phyloP scores from a whole-genome alignment of 1,140 invertebrate genomes.

The Heliothis virescens region DNA sequence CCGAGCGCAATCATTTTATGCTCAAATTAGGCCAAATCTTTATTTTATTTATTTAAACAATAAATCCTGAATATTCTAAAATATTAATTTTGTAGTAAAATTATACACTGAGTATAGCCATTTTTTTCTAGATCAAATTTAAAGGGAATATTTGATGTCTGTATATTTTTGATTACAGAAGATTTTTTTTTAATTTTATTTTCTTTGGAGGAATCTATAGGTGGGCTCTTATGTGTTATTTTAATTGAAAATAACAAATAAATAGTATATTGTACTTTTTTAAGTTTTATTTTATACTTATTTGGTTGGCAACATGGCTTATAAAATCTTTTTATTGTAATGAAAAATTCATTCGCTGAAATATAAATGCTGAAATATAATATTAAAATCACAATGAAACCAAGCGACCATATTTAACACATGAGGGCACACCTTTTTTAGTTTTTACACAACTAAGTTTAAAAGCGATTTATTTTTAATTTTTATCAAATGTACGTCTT shows the following conservation, averaged over 20 bases:
- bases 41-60: conserved; percentile 56
- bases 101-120: conserved; percentile 54
- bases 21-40: conserved; percentile 64
- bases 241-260: background rate
- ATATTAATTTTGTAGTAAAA: conserved; percentile 50
- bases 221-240: conserved; percentile 30
- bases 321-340: too few species aligned
- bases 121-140: conserved; percentile 48
- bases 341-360: too few species aligned
- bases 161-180: conserved; percentile 79
- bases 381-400: background rate
- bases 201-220: background rate
- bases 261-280: background rate
- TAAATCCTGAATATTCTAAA: conserved; percentile 24
- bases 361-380: too few species aligned
- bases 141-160: conserved; percentile 58
- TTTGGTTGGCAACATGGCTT: too few species aligned
- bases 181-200: conserved; percentile 50
- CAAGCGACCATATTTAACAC: conserved; percentile 29
- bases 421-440: conserved; percentile 62
- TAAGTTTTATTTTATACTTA: too few species aligned
- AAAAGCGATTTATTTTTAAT: conserved; percentile 60
- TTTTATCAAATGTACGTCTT: conserved; percentile 57
- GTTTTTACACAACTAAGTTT: conserved; percentile 54
- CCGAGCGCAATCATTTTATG: conserved; percentile 58